Evolutionary conservation across 1,140 invertebrate genomes (phyloP).

Genomic region (Caenorhabditis remanei): DNA sequence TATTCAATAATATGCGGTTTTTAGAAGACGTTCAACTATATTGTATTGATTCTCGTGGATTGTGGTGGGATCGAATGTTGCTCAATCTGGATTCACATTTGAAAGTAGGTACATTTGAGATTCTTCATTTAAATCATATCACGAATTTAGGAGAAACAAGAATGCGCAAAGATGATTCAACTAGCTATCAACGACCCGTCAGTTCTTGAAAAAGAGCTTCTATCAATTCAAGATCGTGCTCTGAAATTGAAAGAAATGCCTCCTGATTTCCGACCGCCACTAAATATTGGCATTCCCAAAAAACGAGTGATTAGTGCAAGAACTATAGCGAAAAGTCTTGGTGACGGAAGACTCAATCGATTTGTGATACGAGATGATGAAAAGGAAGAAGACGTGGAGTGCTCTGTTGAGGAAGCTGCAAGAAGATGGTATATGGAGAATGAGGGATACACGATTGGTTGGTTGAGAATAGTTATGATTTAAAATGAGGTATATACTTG

Average conservation of each 20-base stretch:
- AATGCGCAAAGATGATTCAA: constrained; percentile 27
- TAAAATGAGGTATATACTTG: background rate
- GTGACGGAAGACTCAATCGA: constrained; percentile 70
- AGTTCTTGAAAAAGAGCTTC: constrained; percentile 54
- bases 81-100: constrained; percentile 72
- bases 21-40: constrained; percentile 62
- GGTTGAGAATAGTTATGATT: background rate
- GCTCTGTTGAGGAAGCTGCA: constrained; percentile 71
- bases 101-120: constrained; percentile 54
- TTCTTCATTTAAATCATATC: background rate
- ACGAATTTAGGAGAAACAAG: constrained; percentile 7
- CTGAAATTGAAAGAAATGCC: constrained; percentile 58
- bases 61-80: constrained; percentile 69
- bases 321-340: constrained; percentile 69
- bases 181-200: background rate
- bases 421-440: constrained; percentile 69
- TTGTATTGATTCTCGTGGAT: constrained; percentile 68
- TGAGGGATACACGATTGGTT: constrained; percentile 67
- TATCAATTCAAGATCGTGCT: constrained; percentile 69
- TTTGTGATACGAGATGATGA: constrained; percentile 64
- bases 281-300: constrained; percentile 52
- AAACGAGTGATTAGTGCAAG: constrained; percentile 70
- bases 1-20: background rate
- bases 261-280: background rate
- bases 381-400: constrained; percentile 62